Conservation (phyloP, 30 jellyfish, hydroid and myxozoan species). For the Cassiopea andromeda region DNA sequence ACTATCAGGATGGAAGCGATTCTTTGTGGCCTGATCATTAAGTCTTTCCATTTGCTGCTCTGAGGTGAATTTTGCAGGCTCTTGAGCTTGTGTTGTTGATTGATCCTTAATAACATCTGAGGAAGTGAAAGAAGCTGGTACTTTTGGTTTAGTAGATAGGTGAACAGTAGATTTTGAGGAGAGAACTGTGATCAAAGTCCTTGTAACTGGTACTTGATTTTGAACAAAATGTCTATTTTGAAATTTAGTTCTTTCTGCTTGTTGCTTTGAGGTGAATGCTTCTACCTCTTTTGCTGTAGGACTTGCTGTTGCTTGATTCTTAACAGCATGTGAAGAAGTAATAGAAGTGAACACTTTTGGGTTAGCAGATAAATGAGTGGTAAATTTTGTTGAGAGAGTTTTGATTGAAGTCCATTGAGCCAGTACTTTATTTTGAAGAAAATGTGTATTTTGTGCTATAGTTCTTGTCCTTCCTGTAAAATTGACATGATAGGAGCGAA, state of each 20-base stretch:
- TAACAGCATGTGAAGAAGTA: background rate
- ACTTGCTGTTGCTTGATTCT: background rate
- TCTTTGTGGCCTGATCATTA: background rate
- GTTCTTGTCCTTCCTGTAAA: background rate
- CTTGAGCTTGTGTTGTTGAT: background rate
- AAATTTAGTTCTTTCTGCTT: background rate
- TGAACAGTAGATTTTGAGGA: too few species aligned
- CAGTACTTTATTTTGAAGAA: too few species aligned
- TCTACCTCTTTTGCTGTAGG: background rate
- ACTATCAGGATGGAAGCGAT: conserved; percentile 15
- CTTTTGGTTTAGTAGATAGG: too few species aligned
- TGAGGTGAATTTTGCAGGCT: background rate
- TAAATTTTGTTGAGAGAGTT: too few species aligned
- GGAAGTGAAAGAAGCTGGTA: background rate
- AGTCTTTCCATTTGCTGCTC: background rate
- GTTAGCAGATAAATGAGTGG: too few species aligned
- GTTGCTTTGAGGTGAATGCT: background rate
- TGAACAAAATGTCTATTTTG: background rate
- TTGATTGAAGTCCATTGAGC: too few species aligned
- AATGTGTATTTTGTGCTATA: background rate
- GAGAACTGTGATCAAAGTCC: too few species aligned
- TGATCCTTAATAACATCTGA: background rate
- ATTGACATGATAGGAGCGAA: background rate
- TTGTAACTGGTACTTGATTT: too few species aligned
- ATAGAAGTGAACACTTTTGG: too few species aligned